Conservation (phyloP, 1,140 invertebrate species). For the Daktulosphaira vitifoliae region DNA sequence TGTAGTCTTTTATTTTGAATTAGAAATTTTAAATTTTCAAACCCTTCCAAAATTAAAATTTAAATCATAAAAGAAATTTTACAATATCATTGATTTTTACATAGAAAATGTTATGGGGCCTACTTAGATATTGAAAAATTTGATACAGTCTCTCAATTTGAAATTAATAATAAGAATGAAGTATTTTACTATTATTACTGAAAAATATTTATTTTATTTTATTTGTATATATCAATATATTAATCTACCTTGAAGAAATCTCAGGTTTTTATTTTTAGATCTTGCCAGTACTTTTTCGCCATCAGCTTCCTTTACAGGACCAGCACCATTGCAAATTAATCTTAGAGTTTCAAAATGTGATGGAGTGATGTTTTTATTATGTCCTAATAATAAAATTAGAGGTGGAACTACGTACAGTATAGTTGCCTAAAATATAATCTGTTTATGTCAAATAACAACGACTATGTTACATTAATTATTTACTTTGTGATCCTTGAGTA, state of each 20-base stretch:
- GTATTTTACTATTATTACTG: no score
- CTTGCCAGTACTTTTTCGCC: conserved; percentile 34
- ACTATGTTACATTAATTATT: background rate
- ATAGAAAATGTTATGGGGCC: no score
- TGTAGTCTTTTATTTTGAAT: no score
- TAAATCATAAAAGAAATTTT: no score
- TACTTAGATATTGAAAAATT: no score
- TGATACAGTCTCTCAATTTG: no score
- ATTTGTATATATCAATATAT: no score
- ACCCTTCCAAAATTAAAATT: no score
- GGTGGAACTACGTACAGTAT: conserved; percentile 55
- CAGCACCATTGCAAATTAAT: conserved; percentile 36
- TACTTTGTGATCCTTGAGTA: conserved; percentile 54
- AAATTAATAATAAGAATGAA: no score
- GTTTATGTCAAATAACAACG: background rate
- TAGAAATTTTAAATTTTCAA: no score
- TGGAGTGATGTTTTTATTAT: conserved; percentile 50
- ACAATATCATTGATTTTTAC: no score
- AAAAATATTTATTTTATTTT: no score
- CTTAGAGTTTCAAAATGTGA: conserved; percentile 30
- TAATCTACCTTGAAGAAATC: conserved; percentile 49
- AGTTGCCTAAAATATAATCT: conserved; percentile 44
- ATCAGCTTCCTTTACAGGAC: conserved; percentile 34
- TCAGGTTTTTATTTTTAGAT: conserved; percentile 39
- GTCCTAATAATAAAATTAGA: conserved; percentile 54